Percentiles rank a stretch among this genome's conserved stretches.
phyloP scores from a whole-genome alignment of 2,888 invertebrate species.

The Mythimna loreyi region DNA sequence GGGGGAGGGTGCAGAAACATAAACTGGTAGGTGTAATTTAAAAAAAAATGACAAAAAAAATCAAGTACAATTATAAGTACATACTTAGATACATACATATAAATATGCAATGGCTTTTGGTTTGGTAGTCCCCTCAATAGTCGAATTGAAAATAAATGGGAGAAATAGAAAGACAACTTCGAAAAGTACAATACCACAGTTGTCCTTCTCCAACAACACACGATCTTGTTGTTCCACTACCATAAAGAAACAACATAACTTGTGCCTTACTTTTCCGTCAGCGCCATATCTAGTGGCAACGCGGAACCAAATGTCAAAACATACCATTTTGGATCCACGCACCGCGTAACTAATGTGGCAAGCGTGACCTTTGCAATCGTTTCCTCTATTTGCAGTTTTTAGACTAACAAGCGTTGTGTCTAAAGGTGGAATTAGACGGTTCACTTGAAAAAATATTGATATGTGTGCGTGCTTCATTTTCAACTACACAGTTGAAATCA shows the following conservation, averaged over 20 bases:
- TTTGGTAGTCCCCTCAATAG: no score
- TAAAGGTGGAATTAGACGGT: no score
- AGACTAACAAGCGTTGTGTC: constrained; percentile 20
- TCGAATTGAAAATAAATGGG: background rate
- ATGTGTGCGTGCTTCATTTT: no score
- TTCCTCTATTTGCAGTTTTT: constrained; percentile 54
- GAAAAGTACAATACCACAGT: background rate
- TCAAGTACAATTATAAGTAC: no score
- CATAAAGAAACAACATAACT: constrained; percentile 50
- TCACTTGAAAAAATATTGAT: no score
- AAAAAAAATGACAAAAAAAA: no score
- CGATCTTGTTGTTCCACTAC: constrained; percentile 24
- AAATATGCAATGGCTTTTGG: no score
- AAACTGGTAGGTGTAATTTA: no score
- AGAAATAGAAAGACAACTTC: background rate
- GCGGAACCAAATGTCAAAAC: constrained; percentile 61
- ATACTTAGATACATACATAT: no score
- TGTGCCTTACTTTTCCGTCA: constrained; percentile 50
- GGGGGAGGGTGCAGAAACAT: no score
- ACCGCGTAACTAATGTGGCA: constrained; percentile 36
- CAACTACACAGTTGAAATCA: no score
- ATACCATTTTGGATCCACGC: constrained; percentile 40
- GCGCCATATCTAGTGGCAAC: constrained; percentile 55
- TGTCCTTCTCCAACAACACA: background rate
- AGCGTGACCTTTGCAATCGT: constrained; percentile 50